phyloP scores from a whole-genome alignment of 2,888 invertebrate genomes.

The Hyalella azteca region DNA sequence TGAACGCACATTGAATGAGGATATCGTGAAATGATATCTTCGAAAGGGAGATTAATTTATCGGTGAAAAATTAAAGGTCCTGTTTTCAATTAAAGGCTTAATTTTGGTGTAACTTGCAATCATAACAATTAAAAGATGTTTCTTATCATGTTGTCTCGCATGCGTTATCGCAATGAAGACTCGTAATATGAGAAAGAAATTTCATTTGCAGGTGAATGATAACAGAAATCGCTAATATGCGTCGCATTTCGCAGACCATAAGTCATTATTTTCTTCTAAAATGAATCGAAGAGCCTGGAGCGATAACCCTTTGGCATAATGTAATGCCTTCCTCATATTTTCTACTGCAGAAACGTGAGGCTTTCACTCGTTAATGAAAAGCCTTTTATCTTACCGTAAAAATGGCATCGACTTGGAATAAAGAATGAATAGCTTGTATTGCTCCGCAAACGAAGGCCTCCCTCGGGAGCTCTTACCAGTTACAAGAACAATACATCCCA shows the following conservation, averaged over 20 bases:
- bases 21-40: no score
- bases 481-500: conserved; percentile 37
- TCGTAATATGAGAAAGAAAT: neutral
- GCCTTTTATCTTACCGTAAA: conserved; percentile 38
- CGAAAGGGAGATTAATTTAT: no score
- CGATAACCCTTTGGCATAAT: neutral
- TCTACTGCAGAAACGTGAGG: neutral
- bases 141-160: neutral
- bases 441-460: conserved; percentile 18
- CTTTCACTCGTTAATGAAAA: conserved; percentile 34
- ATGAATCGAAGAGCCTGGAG: conserved; percentile 22
- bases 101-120: no score
- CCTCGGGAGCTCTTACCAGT: conserved; percentile 22
- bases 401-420: conserved; percentile 34
- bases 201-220: conserved; percentile 22
- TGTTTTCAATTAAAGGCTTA: no score
- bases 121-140: no score
- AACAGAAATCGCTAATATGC: conserved; percentile 29
- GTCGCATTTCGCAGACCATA: conserved; percentile 7
- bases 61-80: no score
- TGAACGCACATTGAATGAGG: no score
- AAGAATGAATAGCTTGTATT: conserved; percentile 34
- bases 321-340: conserved; percentile 7
- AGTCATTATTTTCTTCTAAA: conserved; percentile 18
- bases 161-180: conserved; percentile 13